Percentiles rank a stretch among this genome's conserved stretches.
Conservation (phyloP, 2,797 vertebrate genomes). For the Sebastes oblongus region DNA sequence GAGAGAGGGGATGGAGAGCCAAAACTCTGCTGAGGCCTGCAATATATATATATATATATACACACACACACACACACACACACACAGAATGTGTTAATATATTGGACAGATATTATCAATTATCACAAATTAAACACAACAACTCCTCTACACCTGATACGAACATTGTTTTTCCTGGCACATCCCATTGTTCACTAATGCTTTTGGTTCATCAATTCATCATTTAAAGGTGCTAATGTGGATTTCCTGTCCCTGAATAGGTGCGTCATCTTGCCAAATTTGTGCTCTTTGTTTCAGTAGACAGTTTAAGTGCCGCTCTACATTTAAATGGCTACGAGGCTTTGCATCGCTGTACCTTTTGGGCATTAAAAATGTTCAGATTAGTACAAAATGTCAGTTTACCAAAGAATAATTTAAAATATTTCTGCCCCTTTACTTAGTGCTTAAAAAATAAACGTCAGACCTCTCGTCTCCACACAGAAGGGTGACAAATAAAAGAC, state of each 20-base stretch:
- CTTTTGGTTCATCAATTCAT: slow-evolving; percentile 15
- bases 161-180: background rate
- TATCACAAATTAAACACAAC: background rate
- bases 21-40: slow-evolving; percentile 15
- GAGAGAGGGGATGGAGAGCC: slow-evolving; percentile 1
- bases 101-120: background rate
- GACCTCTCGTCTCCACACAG: background rate
- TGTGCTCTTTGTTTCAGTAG: slow-evolving; percentile 22
- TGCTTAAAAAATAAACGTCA: background rate
- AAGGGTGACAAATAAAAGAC: too few species aligned
- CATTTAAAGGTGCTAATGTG: slow-evolving; percentile 21
- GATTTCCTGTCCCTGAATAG: background rate
- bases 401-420: background rate
- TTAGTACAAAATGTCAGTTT: background rate
- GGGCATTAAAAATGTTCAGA: background rate
- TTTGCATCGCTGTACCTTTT: background rate
- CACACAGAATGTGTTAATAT: too few species aligned
- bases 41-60: background rate
- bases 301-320: slow-evolving; percentile 55
- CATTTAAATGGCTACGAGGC: slow-evolving; percentile 5
- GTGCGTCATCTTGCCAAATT: background rate
- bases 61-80: too few species aligned
- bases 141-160: background rate
- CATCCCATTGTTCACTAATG: background rate
- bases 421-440: background rate